Evolutionary conservation across 2,797 vertebrate species (phyloP), one percentile per base, ranked within the genome.

Genomic region (Lepus townsendii): DNA sequence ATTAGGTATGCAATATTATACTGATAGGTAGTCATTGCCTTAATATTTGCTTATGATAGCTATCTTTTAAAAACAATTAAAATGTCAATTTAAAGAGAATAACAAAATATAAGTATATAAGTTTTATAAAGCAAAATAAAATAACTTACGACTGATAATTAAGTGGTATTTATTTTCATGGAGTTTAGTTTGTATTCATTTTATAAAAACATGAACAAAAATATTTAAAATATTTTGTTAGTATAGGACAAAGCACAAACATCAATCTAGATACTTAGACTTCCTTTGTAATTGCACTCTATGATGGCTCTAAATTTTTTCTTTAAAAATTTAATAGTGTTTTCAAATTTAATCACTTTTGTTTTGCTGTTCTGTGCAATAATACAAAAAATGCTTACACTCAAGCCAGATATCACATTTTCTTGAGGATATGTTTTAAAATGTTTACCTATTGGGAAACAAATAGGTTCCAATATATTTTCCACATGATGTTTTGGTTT

Each of bases 271-370:
- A 87, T 77, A 90, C 50, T 71, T 80, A 38, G 24, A 54, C 27
- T 83, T 82, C 73, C 54, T 4, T 26, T 65, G 14, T 11, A 91
- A 76, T 22, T 75, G 54, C 9, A 91, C 24, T 80, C 35, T 57
- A 9, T 47, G 91, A 82, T 91, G 62, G 12, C 54, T 78, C 84
- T 69, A 84, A 84, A 80, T 14, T 87, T 83, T 88, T 80, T 85
- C 66, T 80, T 94, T 84, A 95, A 84, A 83, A 84, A 71, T 60
- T 80, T 91, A 93, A 65, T 54, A 83, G 2, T 60, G 42, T 80
- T 95, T 88, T 35, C 35, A 93, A 83, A 88, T 52, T 65, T 84
- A 93, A 91, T 93, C 52, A 93, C 24, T 57, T 91, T 88, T 88
- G 8, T 85, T 89, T 54, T 95, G 63, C 76, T 90, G 17, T 89